These are phyloP conservation scores for Liodrosophila aerea DNA, from an alignment of 2,888 invertebrate species.

Conservation along the genomic window DNA sequence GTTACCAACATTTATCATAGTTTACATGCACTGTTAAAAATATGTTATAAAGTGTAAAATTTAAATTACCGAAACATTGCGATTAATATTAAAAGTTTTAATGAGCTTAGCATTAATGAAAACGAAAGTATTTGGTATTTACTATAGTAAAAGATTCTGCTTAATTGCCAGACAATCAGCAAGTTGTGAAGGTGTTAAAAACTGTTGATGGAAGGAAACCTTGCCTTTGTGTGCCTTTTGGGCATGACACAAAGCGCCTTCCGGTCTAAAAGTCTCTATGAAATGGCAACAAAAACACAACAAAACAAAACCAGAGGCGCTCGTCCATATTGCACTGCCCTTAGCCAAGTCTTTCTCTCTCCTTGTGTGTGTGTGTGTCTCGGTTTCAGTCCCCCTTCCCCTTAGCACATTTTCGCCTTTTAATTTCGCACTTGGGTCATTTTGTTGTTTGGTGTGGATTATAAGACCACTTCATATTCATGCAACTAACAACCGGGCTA, in stretches of 20 bases:
- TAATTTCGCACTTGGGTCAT: conserved; percentile 80
- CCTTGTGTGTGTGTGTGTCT: not conserved
- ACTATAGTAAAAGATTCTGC: no score
- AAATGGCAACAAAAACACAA: conserved; percentile 21
- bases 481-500: conserved; percentile 74
- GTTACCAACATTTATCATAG: conserved; percentile 40
- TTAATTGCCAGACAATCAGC: no score
- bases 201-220: no score
- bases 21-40: conserved; percentile 19
- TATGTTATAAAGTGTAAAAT: no score
- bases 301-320: conserved; percentile 29
- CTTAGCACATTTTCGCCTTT: conserved; percentile 74
- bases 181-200: no score
- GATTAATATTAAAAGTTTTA: no score
- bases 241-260: conserved; percentile 17
- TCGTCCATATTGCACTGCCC: conserved; percentile 47
- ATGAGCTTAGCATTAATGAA: no score
- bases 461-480: conserved; percentile 80
- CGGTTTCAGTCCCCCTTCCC: not conserved
- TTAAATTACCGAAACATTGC: not conserved
- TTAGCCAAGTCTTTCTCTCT: conserved; percentile 1
- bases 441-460: conserved; percentile 79
- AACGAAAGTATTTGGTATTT: no score
- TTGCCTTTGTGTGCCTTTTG: no score
- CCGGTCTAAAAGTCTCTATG: conserved; percentile 51